Percentiles rank a stretch among this genome's conserved stretches.
Evolutionary conservation across 1,140 invertebrate species (phyloP).

Genomic region (Heliconius nattereri): DNA sequence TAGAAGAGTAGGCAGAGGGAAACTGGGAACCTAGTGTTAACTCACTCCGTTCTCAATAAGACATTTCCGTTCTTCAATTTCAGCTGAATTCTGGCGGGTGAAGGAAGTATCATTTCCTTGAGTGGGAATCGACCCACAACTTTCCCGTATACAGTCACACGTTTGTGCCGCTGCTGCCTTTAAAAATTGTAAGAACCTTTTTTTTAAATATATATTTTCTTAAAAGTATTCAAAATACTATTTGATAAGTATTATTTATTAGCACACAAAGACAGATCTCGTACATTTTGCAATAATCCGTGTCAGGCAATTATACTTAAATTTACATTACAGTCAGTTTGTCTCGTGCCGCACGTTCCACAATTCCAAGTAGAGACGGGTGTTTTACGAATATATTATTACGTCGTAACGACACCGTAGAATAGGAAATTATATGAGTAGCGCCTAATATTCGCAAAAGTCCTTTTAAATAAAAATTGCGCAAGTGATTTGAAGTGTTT

Average conservation of each 20-base stretch:
- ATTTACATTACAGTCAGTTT: constrained; percentile 27
- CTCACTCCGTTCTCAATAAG: too few species aligned
- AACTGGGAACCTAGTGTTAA: too few species aligned
- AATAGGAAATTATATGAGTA: constrained; percentile 2
- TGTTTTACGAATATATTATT: constrained; percentile 21
- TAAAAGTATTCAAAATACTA: not conserved
- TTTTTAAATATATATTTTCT: not conserved
- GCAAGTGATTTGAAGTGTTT: not conserved
- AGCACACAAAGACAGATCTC: constrained; percentile 9
- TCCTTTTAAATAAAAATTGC: not conserved
- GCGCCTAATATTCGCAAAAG: not conserved
- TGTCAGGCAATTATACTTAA: constrained; percentile 18
- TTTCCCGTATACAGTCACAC: not conserved
- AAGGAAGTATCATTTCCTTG: not conserved
- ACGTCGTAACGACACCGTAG: constrained; percentile 2
- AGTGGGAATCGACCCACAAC: not conserved
- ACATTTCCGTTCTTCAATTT: too few species aligned
- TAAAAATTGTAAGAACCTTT: too few species aligned
- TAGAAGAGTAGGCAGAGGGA: too few species aligned
- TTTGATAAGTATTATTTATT: not conserved
- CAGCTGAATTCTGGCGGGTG: too few species aligned
- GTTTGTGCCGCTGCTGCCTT: too few species aligned
- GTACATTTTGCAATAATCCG: constrained; percentile 23
- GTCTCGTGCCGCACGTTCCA: constrained; percentile 25
- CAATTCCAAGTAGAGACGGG: constrained; percentile 18